Evolutionary conservation across 2,797 vertebrate genomes (phyloP), one percentile per base, ranked within the genome.

Genomic region (Sciaenops ocellatus): DNA sequence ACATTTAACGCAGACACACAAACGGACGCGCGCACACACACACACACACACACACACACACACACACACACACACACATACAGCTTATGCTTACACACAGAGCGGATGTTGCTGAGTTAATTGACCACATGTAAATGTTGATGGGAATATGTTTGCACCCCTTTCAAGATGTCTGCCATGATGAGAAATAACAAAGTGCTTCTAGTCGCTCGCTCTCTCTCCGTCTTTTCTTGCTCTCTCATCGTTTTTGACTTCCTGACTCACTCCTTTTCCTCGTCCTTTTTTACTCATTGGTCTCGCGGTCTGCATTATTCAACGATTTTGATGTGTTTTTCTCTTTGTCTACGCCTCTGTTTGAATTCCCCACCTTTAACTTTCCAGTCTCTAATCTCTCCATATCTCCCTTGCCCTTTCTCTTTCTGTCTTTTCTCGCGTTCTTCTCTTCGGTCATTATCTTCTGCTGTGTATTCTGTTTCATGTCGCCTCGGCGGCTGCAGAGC

Each of bases 1-100:
- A 92, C 90, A 93, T 94, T 93, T 92, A 89, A 64, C 62, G 26
- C 62, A 63, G 13, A 74, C 76, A 79, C 60, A 82, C 86, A 57
- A 24, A 73, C 12, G 3, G 1, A 46, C 48, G 54, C 22, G 50
- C 46, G 72, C 47, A 63, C 50, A 67, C 62, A 64, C 41, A 57
- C 24, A 64, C 24, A 41, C 55, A 60, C 26, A 46, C 41, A 28
- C 67, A 57, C 62, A 47, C 51, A 42, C 24, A 68, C 44, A 64
- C 52, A 57, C 63, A 61, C 56, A 69, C 73, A 63, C 57, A 71
- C 28, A 56, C 52, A 60, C 62, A 54, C 51, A 50, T n/a, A 67
- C 44, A 64, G 26, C 13, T 26, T 3, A 70, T 55, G 65, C 22
- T 5, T 17, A 24, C 50, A 61, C 30, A 71, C 17, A 56, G n/a